Percentiles rank a stretch among this genome's conserved stretches.
Conservation (phyloP, 2,113 vertebrate genomes). For the Piaya cayana region DNA sequence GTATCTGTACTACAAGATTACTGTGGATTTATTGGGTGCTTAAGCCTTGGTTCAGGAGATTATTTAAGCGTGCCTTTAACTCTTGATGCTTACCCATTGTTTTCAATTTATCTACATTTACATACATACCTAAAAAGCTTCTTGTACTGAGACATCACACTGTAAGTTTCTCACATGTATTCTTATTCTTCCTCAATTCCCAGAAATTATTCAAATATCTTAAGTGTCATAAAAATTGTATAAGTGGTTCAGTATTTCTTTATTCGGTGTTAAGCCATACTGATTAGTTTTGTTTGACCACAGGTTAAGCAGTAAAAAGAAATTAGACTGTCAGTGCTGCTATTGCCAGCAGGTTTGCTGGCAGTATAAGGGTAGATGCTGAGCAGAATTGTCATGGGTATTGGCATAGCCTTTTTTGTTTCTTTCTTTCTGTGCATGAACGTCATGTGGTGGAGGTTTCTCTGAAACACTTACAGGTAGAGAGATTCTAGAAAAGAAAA, state of each 20-base stretch:
- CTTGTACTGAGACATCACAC: background rate
- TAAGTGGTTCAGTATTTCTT: background rate
- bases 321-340: background rate
- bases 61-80: slow-evolving; percentile 37
- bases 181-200: background rate
- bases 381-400: background rate
- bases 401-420: background rate
- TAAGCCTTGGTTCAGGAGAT: background rate
- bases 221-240: background rate
- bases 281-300: background rate
- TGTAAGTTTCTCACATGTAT: background rate
- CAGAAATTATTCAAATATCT: background rate
- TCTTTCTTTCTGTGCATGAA: background rate
- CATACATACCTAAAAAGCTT: background rate
- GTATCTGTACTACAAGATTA: slow-evolving; percentile 1
- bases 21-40: background rate
- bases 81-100: background rate
- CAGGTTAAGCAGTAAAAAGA: background rate
- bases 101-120: background rate
- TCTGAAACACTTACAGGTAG: background rate
- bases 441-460: background rate
- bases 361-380: background rate
- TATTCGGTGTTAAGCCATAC: background rate
- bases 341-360: background rate
- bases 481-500: background rate